These are phyloP conservation scores for Eupelmus urozonus DNA, from an alignment of 2,888 invertebrate genomes.

Conservation along the genomic window DNA sequence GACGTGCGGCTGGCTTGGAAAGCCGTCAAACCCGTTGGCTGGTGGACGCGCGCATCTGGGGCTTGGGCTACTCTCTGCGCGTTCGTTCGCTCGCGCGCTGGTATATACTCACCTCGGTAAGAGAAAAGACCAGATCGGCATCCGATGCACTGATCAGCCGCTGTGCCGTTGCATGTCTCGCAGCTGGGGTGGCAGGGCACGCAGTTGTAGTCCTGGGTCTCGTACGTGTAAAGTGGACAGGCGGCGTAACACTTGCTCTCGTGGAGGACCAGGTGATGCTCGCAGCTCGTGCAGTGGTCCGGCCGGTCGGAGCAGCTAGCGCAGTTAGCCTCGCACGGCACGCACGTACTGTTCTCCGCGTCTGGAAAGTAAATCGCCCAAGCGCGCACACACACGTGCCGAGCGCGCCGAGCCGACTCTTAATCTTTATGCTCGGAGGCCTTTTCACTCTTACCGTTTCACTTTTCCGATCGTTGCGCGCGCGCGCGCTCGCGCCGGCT, in stretches of 20 bases:
- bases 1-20: conserved; percentile 7
- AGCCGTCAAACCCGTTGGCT: conserved; percentile 19
- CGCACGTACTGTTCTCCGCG: conserved; percentile 86
- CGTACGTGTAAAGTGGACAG: conserved; percentile 89
- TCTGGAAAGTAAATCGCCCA: too few relatives aligned
- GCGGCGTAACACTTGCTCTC: conserved; percentile 90
- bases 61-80: not conserved
- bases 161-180: conserved; percentile 88
- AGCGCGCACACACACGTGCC: too few relatives aligned
- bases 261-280: conserved; percentile 90
- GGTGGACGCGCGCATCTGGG: too few relatives aligned
- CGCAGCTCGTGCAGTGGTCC: conserved; percentile 91
- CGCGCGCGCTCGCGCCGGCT: too few relatives aligned
- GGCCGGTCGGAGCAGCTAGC: conserved; percentile 90
- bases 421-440: too few relatives aligned
- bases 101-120: conserved; percentile 80
- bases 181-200: conserved; percentile 88
- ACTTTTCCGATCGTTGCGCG: too few relatives aligned
- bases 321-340: conserved; percentile 92
- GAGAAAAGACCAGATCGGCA: conserved; percentile 87
- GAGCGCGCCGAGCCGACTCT: too few relatives aligned
- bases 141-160: conserved; percentile 88
- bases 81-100: too few relatives aligned
- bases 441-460: too few relatives aligned
- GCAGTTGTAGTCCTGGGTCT: conserved; percentile 92